Base-by-base conservation (phyloP, 1,140 invertebrate species). In the Probaryconus sp. region DNA sequence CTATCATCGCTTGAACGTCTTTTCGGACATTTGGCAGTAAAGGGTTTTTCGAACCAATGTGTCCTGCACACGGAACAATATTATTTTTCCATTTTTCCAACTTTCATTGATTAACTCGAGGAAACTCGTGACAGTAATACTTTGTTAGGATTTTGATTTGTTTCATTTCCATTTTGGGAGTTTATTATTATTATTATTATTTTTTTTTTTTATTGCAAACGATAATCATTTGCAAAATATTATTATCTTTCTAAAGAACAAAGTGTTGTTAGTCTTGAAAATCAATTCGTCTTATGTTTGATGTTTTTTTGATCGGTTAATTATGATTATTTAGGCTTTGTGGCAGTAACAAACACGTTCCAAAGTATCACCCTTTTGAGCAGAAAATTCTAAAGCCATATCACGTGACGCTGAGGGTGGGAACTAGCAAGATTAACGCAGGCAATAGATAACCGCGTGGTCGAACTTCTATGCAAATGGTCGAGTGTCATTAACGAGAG, bases 21-120 rank as follows among this genome's bases (percentile, higher is more conserved):
- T 58, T 42, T 40, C 17, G 30, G 21, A 33, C 28, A 6, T 5
- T 13, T n/a, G n/a, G 24, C 37, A 17, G 24, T 13, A 81, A 82
- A 77, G 76, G 79, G 72, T 79, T 75, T 67, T 33, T 26, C 35
- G 17, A n/a, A n/a, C 31, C 18, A 1, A n/a, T 17, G 9, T 14
- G 18, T 42, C 13, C n/a, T 2, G 24, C 17, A 5, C 26, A 45
- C 75, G 63, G 69, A 78, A 78, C 60, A 77, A 78, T 83, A 77
- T 82, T 82, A 73, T 83, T 78, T 74, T 79, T 82, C 67, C 61
- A 79, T 75, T 68, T 77, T 45, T 33, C 28, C 1, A 17, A 31
- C 58, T 31, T 38, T 45, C 5, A n/a, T n/a, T n/a, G n/a, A n/a
- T n/a, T n/a, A n/a, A n/a, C n/a, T n/a, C n/a, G n/a, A n/a, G n/a